These are phyloP conservation scores for Otis tarda DNA, from an alignment of 2,113 vertebrate genomes.

Conservation along the genomic window DNA sequence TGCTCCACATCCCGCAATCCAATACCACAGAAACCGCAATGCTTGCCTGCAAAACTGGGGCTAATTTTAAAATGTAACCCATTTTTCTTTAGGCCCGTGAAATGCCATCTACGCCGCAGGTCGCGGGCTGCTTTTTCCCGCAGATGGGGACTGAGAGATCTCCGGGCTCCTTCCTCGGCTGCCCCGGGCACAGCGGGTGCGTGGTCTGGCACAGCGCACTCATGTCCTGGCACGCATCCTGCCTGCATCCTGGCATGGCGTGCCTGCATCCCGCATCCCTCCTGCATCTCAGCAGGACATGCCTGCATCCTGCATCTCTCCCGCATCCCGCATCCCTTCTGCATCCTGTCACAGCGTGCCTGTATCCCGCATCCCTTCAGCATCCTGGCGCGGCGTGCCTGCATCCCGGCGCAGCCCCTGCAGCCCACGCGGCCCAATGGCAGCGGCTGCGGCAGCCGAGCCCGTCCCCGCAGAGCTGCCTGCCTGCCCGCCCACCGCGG, in stretches of 20 bases:
- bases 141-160: neutral
- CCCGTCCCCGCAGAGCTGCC: slow-evolving; percentile 9
- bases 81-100: neutral
- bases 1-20: neutral
- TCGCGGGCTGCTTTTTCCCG: neutral
- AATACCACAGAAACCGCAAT: neutral
- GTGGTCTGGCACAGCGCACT: neutral
- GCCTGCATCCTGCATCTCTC: neutral
- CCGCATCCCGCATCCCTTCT: neutral
- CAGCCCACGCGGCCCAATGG: slow-evolving; percentile 60
- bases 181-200: neutral
- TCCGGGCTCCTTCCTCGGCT: neutral
- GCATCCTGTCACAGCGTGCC: neutral
- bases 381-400: neutral
- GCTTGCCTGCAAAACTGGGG: neutral
- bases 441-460: slow-evolving; percentile 49
- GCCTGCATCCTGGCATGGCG: neutral
- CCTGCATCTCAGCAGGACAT: neutral
- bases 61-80: neutral
- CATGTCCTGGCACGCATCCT: neutral
- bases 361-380: neutral
- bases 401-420: slow-evolving; percentile 49
- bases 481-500: neutral
- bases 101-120: neutral
- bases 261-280: neutral